Evolutionary conservation across 2,888 invertebrate species (phyloP).

Genomic region (Malthinus seriepunctatus): DNA sequence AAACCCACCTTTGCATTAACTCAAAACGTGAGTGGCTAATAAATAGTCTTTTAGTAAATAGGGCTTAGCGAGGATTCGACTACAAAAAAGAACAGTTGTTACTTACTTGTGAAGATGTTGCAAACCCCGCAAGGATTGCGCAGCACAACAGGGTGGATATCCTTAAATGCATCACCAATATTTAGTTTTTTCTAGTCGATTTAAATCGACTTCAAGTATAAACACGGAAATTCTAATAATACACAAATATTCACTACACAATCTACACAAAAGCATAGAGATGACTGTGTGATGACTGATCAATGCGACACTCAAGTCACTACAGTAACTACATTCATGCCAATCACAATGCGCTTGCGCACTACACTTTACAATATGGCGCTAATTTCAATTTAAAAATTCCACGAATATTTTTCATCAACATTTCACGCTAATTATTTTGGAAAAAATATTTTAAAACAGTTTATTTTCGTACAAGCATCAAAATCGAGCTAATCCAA

Average conservation of each 20-base stretch:
- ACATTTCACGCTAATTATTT: neutral
- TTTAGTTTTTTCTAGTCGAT: constrained; percentile 52
- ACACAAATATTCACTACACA: constrained; percentile 50
- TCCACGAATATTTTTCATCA: neutral
- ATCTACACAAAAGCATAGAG: constrained; percentile 49
- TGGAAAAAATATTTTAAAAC: no score
- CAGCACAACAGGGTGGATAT: constrained; percentile 74
- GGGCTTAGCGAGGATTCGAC: constrained; percentile 12
- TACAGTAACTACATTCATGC: constrained; percentile 30
- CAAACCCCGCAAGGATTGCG: constrained; percentile 74
- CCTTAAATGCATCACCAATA: constrained; percentile 74
- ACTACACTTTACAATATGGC: constrained; percentile 39
- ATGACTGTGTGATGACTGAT: constrained; percentile 43
- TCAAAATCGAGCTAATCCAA: no score
- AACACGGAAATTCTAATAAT: constrained; percentile 48
- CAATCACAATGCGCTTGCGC: constrained; percentile 29
- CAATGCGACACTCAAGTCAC: constrained; percentile 42
- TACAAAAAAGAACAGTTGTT: constrained; percentile 41
- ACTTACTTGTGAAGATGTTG: constrained; percentile 76
- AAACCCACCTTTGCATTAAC: constrained; percentile 17
- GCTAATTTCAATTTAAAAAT: constrained; percentile 5
- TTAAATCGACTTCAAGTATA: constrained; percentile 44
- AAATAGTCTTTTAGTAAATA: neutral
- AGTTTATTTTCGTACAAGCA: no score
- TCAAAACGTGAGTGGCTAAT: constrained; percentile 4